These are phyloP conservation scores for Drosophila pruinosa DNA, from an alignment of 1,140 invertebrate species.

Conservation along the genomic window DNA sequence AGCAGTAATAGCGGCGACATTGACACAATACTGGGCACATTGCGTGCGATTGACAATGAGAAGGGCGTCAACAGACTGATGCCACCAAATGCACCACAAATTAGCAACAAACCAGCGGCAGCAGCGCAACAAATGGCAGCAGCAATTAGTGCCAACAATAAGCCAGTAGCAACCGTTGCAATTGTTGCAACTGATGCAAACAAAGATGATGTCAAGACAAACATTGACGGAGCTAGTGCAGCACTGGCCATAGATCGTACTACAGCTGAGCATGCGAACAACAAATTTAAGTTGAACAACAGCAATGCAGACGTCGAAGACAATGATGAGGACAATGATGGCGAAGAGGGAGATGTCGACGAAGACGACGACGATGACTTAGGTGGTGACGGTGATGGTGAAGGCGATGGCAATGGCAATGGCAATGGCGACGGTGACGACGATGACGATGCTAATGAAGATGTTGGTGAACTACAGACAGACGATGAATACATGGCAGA, in stretches of 20 bases:
- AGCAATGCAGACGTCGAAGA: slow-evolving; percentile 22
- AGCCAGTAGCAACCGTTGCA: slow-evolving; percentile 37
- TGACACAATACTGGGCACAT: slow-evolving; percentile 43
- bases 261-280: slow-evolving; percentile 10
- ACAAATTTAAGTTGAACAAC: slow-evolving; percentile 8
- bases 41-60: slow-evolving; percentile 55
- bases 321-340: slow-evolving; percentile 27
- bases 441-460: slow-evolving; percentile 60
- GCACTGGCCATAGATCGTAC: slow-evolving; percentile 30
- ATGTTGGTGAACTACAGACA: slow-evolving; percentile 44
- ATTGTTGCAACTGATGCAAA: slow-evolving; percentile 18
- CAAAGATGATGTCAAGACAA: slow-evolving; percentile 40
- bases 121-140: slow-evolving; percentile 51
- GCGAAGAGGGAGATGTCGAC: slow-evolving; percentile 23
- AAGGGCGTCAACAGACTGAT: slow-evolving; percentile 39
- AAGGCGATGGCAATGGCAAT: slow-evolving; percentile 18
- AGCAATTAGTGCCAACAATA: slow-evolving; percentile 56
- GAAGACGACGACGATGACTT: slow-evolving; percentile 32
- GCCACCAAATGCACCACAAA: slow-evolving; percentile 72
- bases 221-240: slow-evolving; percentile 8
- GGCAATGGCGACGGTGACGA: slow-evolving; percentile 7
- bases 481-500: slow-evolving; percentile 65
- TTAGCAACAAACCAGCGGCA: slow-evolving; percentile 70
- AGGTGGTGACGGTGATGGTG: not conserved
- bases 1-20: slow-evolving; percentile 28